Evolutionary conservation across 2,888 invertebrate species (phyloP), one percentile per base, ranked within the genome.

Genomic region (Drosophila neonasuta): DNA sequence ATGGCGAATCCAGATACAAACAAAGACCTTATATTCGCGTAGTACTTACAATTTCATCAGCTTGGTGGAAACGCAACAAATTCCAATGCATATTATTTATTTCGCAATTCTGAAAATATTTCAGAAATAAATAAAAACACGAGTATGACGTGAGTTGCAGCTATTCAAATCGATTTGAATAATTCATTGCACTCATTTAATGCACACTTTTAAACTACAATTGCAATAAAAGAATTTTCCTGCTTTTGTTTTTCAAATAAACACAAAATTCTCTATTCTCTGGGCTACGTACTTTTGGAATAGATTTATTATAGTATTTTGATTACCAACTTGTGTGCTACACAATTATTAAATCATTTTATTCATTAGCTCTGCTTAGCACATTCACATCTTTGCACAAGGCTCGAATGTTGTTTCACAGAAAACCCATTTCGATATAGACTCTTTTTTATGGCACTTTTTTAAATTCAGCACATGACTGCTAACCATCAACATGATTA

Each of bases 391-490:
- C 56, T 45, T 39, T 8, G 50, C 62, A 24, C 8, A 32, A 7
- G 51, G 29, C 13, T 54, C 41, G 42, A 30, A 51, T 42, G 6
- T 2, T 41, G 13, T 55, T 73, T 39, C 67, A 62, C 42, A 51
- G 77, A 73, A 73, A 76, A 61, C 17, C 30, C n/a, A 62, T 77
- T 62, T 60, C 50, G 20, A 15, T 54, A 56, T 20, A 9, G 32
- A 36, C 36, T 29, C 36, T 29, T 30, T 71, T 52, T 77, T 77
- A 66, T 72, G 66, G 9, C 51, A 44, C 49, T 48, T 34, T 42
- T 45, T 59, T 32, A 44, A 30, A 73, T 73, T 68, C 61, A 60
- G 74, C 74, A 73, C 78, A 74, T 77, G 78, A 57, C 78, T 63
- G 74, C 68, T 60, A 77, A 74, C 50, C 59, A 60, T 41, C 24